phyloP scores from a whole-genome alignment of 2,888 invertebrate genomes.

The Itoplectis maculator region DNA sequence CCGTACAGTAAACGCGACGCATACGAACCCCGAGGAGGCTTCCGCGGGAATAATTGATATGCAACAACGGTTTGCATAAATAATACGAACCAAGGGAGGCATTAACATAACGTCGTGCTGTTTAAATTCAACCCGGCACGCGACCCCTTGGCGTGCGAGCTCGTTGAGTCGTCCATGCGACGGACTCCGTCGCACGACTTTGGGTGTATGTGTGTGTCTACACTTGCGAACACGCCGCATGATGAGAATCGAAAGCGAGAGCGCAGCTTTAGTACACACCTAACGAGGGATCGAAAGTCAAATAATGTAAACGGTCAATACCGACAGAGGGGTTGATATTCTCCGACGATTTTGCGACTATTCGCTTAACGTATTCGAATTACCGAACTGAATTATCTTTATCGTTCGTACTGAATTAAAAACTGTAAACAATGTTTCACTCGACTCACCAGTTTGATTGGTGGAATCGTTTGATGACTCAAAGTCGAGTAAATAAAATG shows the following conservation, averaged over 20 bases:
- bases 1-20: neutral
- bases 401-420: no score
- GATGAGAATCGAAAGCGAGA: slow-evolving; percentile 8
- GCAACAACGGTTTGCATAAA: slow-evolving; percentile 68
- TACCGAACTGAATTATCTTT: no score
- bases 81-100: slow-evolving; percentile 68
- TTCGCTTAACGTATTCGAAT: no score
- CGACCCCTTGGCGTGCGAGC: slow-evolving; percentile 63
- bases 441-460: no score
- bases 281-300: neutral
- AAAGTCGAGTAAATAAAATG: no score
- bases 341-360: neutral
- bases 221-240: slow-evolving; percentile 24
- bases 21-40: neutral
- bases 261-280: neutral
- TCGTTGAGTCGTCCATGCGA: slow-evolving; percentile 16
- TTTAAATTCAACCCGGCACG: slow-evolving; percentile 71
- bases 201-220: slow-evolving; percentile 4
- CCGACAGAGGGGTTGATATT: neutral
- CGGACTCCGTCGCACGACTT: no score
- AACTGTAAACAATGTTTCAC: no score
- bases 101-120: slow-evolving; percentile 74
- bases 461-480: no score
- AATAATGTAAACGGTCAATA: neutral
- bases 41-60: slow-evolving; percentile 63